Percentiles rank a stretch among this genome's conserved stretches.
Conservation (phyloP, 2,113 vertebrate species). For the Grammatotria lemairii region DNA sequence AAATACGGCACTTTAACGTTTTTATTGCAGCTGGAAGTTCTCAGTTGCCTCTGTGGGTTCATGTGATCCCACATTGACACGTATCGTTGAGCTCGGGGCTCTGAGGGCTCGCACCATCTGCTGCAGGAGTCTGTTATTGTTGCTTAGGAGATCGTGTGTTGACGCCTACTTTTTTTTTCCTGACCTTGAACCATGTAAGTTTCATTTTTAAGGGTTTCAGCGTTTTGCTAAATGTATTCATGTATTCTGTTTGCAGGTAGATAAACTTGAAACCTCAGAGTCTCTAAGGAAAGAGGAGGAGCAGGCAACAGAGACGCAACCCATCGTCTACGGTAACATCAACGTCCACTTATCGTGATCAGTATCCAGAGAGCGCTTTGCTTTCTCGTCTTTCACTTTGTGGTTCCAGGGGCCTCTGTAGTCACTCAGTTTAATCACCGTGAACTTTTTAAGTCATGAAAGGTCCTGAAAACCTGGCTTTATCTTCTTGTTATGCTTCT, state of each 20-base stretch:
- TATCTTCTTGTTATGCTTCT: accelerated
- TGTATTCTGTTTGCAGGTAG: constrained; percentile 76
- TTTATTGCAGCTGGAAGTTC: neutral
- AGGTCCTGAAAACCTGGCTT: neutral
- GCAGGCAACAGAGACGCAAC: constrained; percentile 96
- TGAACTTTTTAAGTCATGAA: neutral
- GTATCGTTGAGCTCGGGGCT: neutral
- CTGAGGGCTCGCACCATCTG: too few species aligned
- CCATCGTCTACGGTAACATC: constrained; percentile 92
- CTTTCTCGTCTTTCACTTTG: neutral
- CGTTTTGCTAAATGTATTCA: neutral
- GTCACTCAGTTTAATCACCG: neutral
- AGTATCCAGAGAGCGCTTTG: neutral
- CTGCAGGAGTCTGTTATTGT: neutral
- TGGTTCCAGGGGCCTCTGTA: neutral
- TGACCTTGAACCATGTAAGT: neutral
- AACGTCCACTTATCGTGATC: neutral
- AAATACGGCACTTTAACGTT: neutral
- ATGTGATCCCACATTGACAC: neutral
- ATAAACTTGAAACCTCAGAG: constrained; percentile 96
- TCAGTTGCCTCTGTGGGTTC: neutral
- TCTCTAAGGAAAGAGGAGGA: constrained; percentile 98
- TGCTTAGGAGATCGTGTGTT: neutral
- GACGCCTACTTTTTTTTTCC: neutral
- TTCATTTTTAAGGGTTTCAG: neutral